These are phyloP conservation scores for Nyctereutes procyonoides DNA, from an alignment of 2,113 vertebrate species.

Conservation along the genomic window DNA sequence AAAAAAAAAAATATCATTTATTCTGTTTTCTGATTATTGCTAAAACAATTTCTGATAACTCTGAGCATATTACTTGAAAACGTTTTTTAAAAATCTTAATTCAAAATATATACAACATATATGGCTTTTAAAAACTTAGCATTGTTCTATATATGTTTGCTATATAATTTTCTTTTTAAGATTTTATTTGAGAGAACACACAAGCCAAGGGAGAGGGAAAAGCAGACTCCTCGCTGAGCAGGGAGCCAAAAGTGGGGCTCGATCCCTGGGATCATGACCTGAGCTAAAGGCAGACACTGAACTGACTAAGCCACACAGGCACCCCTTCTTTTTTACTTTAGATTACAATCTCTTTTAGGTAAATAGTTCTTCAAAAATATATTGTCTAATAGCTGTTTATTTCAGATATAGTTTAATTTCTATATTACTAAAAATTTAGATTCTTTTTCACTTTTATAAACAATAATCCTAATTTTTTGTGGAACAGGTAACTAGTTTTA, in stretches of 20 bases:
- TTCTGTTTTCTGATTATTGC: slow-evolving; percentile 2
- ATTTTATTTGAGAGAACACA: neutral
- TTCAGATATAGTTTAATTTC: neutral
- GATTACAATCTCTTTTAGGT: neutral
- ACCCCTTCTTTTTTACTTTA: neutral
- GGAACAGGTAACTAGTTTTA: neutral
- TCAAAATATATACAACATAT: neutral
- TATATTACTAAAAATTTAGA: neutral
- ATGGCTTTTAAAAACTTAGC: neutral
- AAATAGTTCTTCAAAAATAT: slow-evolving; percentile 43
- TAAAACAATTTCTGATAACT: neutral
- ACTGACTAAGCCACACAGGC: neutral
- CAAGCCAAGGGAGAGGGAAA: neutral
- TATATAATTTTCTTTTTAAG: slow-evolving; percentile 2
- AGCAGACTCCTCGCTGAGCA: neutral
- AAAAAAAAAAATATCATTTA: too few species aligned
- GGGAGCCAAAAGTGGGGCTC: neutral
- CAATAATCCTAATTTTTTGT: neutral
- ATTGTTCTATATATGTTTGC: neutral
- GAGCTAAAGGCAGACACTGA: neutral
- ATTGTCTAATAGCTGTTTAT: neutral
- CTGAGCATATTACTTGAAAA: neutral
- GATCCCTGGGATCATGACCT: neutral
- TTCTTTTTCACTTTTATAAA: slow-evolving; percentile 53
- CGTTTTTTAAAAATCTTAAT: neutral